Percentiles rank a stretch among this genome's conserved stretches.
Conservation (phyloP, 2,113 vertebrate species). For the Lycaon pictus region DNA sequence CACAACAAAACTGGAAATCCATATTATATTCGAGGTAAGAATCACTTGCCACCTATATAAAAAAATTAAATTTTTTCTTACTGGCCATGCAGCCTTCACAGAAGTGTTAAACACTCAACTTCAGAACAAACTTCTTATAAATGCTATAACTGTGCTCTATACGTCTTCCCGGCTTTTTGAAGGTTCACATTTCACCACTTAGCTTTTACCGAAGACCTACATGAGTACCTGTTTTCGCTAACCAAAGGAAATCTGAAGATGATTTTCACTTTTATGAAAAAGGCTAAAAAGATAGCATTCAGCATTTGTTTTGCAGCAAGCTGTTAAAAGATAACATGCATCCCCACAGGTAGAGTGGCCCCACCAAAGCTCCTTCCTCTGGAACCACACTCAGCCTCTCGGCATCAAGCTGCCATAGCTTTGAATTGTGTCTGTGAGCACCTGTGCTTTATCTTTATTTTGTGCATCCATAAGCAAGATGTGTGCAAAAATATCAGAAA, state of each 20-base stretch:
- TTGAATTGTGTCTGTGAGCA: not conserved
- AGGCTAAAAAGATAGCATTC: not conserved
- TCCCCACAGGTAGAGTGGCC: not conserved
- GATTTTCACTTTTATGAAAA: not conserved
- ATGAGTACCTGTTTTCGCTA: not conserved
- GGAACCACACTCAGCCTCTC: not conserved
- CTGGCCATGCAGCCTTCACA: not conserved
- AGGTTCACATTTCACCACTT: not conserved
- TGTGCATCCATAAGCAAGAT: not conserved
- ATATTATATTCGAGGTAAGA: slow-evolving; percentile 64
- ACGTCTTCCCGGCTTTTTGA: not conserved
- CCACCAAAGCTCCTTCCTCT: not conserved
- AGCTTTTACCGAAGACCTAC: not conserved
- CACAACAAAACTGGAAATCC: slow-evolving; percentile 72
- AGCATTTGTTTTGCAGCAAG: not conserved
- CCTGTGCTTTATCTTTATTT: not conserved
- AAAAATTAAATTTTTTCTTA: not conserved
- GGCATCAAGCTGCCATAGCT: not conserved
- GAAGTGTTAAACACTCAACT: not conserved
- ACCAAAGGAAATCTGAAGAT: not conserved
- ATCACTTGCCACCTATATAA: not conserved
- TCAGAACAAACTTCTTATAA: not conserved
- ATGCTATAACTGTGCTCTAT: not conserved
- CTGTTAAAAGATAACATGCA: not conserved
- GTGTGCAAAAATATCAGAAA: not conserved